Evolutionary conservation across 2,888 invertebrate genomes (phyloP).

Genomic region (Tachystola acroxantha): DNA sequence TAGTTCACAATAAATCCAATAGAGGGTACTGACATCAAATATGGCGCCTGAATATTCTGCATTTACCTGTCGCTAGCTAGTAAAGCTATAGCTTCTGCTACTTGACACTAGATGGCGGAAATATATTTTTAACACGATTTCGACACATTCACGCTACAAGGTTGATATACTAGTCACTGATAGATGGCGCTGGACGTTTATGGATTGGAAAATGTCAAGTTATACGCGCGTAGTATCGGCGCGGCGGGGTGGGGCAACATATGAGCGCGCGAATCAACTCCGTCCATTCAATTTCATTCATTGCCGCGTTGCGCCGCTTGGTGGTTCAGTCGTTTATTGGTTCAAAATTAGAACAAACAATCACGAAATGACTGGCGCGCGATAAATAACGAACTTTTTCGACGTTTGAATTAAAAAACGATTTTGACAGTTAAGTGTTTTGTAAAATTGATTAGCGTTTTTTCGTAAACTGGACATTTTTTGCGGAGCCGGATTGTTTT

Average conservation of each 20-base stretch:
- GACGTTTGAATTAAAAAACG: slow-evolving; percentile 56
- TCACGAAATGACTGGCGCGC: slow-evolving; percentile 36
- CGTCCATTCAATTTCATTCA: slow-evolving; percentile 44
- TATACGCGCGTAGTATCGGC: slow-evolving; percentile 28
- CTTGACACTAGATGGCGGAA: slow-evolving; percentile 4
- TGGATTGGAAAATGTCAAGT: slow-evolving; percentile 13
- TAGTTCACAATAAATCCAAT: background rate
- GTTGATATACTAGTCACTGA: slow-evolving; percentile 16
- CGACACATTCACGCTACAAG: background rate
- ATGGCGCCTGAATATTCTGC: too few species aligned
- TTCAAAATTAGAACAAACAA: background rate
- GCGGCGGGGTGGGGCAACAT: slow-evolving; percentile 23
- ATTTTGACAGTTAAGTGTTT: slow-evolving; percentile 49
- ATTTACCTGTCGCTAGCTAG: too few species aligned
- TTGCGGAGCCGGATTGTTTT: slow-evolving; percentile 15
- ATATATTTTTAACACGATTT: background rate
- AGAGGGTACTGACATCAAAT: background rate
- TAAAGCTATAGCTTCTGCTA: slow-evolving; percentile 5
- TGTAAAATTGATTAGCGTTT: slow-evolving; percentile 13
- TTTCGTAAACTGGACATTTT: slow-evolving; percentile 21
- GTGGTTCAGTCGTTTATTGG: slow-evolving; percentile 28
- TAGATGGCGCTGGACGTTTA: slow-evolving; percentile 24
- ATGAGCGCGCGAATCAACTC: slow-evolving; percentile 29
- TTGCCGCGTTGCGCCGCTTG: slow-evolving; percentile 49
- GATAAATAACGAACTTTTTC: slow-evolving; percentile 63